phyloP scores from a whole-genome alignment of 2,888 invertebrate genomes.

The Chymomyza amoena region DNA sequence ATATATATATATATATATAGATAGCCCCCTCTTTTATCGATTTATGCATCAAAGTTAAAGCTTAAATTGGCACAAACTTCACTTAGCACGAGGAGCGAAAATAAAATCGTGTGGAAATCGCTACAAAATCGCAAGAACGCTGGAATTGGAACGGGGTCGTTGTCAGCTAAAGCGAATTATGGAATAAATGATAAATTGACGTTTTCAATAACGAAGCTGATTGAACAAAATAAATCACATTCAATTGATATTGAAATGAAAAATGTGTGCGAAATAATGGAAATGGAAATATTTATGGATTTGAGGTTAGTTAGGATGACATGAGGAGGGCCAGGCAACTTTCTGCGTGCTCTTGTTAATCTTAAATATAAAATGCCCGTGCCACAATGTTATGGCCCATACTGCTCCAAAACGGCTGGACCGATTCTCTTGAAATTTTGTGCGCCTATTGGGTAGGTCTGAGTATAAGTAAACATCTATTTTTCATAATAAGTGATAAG shows the following conservation, averaged over 20 bases:
- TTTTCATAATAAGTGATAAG: no score
- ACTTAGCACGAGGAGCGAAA: slow-evolving; percentile 1
- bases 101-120: slow-evolving; percentile 16
- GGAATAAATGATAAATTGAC: neutral
- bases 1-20: slow-evolving; percentile 1
- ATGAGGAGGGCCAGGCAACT: neutral
- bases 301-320: neutral
- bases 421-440: no score
- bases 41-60: slow-evolving; percentile 42
- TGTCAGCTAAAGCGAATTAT: neutral
- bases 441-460: no score
- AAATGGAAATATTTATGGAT: neutral
- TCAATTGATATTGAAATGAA: neutral
- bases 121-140: neutral
- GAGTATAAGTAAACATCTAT: no score
- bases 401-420: no score
- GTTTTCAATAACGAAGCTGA: neutral
- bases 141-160: neutral
- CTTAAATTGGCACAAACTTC: slow-evolving; percentile 31
- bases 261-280: no score
- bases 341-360: no score
- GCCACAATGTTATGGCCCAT: no score
- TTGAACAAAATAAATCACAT: neutral
- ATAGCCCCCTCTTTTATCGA: slow-evolving; percentile 39
- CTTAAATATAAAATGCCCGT: no score